A percentile compares a stretch with the other conserved stretches of the same genome.
Evolutionary conservation across 2,797 vertebrate species (phyloP).

Genomic region (Saxicola maurus): DNA sequence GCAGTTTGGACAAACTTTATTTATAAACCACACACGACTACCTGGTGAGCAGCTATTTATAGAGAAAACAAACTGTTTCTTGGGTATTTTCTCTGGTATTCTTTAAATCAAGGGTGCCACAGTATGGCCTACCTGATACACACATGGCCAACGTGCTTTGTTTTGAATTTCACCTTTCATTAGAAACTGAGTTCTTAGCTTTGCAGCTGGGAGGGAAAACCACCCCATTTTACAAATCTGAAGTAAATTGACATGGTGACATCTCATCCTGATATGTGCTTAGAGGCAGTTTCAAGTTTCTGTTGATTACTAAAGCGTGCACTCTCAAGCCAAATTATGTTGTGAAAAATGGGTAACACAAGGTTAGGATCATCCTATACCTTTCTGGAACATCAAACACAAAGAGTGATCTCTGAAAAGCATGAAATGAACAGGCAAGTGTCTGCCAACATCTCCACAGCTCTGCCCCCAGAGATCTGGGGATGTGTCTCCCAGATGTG

Average conservation of each 20-base stretch:
- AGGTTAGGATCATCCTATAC: not conserved
- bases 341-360: not conserved
- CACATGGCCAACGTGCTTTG: rapidly evolving
- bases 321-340: not conserved
- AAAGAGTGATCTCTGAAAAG: constrained; percentile 1
- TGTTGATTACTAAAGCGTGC: not conserved
- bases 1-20: not conserved
- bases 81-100: not conserved
- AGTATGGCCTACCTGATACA: not conserved
- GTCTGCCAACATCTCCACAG: not conserved
- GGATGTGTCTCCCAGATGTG: not conserved
- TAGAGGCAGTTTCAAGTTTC: not conserved
- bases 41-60: not conserved
- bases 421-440: not conserved
- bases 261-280: not conserved
- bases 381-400: constrained; percentile 24
- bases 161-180: not conserved
- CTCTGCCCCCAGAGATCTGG: not conserved
- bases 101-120: not conserved
- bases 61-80: not conserved
- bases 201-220: not conserved
- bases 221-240: not conserved
- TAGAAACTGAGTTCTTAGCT: not conserved
- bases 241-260: not conserved
- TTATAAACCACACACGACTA: not conserved